These are phyloP conservation scores for Phainopepla nitens DNA, from an alignment of 2,113 vertebrate species.

Conservation along the genomic window DNA sequence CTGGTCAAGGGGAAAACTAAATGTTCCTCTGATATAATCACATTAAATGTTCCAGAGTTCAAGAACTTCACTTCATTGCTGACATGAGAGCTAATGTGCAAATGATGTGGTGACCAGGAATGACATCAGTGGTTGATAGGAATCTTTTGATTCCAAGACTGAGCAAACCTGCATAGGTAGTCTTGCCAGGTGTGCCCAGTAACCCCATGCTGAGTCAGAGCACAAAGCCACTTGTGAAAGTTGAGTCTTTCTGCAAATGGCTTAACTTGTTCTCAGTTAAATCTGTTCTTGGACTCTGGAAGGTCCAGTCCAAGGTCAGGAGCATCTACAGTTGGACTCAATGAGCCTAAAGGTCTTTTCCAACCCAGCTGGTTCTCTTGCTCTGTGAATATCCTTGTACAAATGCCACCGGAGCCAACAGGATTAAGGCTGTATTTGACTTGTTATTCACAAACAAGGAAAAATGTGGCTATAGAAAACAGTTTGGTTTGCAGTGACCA, in stretches of 20 bases:
- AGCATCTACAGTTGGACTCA: neutral
- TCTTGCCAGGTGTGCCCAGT: neutral
- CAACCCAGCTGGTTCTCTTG: neutral
- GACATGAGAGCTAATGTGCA: neutral
- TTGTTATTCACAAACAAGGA: neutral
- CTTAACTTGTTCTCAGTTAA: neutral
- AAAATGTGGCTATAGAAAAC: neutral
- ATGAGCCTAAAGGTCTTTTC: neutral
- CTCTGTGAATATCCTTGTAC: neutral
- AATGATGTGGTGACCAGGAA: neutral
- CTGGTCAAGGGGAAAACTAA: neutral
- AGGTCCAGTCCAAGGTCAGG: neutral
- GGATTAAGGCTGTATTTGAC: neutral
- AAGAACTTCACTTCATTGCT: constrained; percentile 12
- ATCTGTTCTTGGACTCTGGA: neutral
- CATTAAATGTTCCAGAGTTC: neutral
- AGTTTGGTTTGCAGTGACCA: neutral
- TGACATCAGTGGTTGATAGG: neutral
- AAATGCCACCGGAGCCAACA: neutral
- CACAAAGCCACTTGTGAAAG: neutral
- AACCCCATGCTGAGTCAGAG: neutral
- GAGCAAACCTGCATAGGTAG: neutral
- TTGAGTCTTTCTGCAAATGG: neutral
- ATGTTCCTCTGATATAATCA: neutral
- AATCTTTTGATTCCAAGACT: constrained; percentile 2